Conservation (phyloP, 2,113 vertebrate genomes). For the Dipodomys merriami region DNA sequence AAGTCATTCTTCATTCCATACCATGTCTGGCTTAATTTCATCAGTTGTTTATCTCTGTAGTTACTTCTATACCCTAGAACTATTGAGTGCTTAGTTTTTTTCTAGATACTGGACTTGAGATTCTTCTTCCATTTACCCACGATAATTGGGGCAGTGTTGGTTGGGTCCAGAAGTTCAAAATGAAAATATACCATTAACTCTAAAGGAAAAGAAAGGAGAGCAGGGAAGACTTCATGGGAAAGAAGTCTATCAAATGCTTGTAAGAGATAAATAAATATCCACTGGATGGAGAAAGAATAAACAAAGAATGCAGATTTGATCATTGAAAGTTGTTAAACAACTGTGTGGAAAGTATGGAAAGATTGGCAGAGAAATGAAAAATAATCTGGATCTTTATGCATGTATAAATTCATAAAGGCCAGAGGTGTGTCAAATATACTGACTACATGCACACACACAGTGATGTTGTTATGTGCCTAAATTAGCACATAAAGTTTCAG, state of each 20-base stretch:
- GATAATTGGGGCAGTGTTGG: not conserved
- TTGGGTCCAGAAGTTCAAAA: not conserved
- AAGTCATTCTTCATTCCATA: not conserved
- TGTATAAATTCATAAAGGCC: not conserved
- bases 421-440: not conserved
- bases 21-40: not conserved
- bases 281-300: not conserved
- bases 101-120: not conserved
- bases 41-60: not conserved
- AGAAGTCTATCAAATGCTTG: not conserved
- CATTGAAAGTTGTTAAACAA: not conserved
- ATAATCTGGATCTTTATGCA: not conserved
- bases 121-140: not conserved
- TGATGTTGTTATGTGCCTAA: conserved; percentile 18
- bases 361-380: not conserved
- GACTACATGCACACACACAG: not conserved
- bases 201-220: not conserved
- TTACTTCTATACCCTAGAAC: not conserved
- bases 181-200: not conserved
- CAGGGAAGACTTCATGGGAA: not conserved
- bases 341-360: not conserved
- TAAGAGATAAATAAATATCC: conserved; percentile 20
- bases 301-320: not conserved
- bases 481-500: not conserved
- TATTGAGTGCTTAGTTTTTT: not conserved